These are phyloP conservation scores for Ctenoplectra terminalis DNA, from an alignment of 1,140 invertebrate species.

Conservation along the genomic window DNA sequence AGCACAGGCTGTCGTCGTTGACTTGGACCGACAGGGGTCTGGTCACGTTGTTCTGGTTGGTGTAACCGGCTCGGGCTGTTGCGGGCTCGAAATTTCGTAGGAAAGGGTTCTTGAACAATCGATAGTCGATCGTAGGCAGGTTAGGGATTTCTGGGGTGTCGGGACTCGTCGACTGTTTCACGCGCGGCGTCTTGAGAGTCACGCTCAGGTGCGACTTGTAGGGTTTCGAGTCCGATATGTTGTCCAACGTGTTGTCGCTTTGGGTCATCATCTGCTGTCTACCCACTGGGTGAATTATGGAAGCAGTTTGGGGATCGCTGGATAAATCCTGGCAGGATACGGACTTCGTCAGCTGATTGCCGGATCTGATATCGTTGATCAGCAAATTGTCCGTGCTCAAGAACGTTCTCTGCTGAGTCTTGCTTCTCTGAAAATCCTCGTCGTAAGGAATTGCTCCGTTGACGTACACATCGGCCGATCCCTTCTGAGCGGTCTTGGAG, in stretches of 20 bases:
- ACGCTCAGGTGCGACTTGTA: constrained; percentile 74
- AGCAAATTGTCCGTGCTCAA: constrained; percentile 69
- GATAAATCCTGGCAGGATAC: constrained; percentile 77
- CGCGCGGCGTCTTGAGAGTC: constrained; percentile 64
- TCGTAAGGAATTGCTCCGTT: constrained; percentile 67
- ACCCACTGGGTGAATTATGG: constrained; percentile 30
- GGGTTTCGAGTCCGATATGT: constrained; percentile 49
- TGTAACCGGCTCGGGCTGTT: constrained; percentile 36
- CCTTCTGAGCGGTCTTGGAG: constrained; percentile 68
- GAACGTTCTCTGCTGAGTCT: constrained; percentile 58
- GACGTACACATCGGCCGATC: constrained; percentile 74
- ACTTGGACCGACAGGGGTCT: constrained; percentile 72
- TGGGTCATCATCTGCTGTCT: constrained; percentile 63
- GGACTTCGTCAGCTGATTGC: constrained; percentile 70
- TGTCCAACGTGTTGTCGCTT: constrained; percentile 76
- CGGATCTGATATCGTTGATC: constrained; percentile 22
- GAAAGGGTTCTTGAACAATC: constrained; percentile 76
- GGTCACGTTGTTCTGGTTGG: constrained; percentile 43
- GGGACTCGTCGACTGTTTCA: constrained; percentile 58
- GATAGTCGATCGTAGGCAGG: constrained; percentile 72
- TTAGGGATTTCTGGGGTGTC: constrained; percentile 74
- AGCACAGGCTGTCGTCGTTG: constrained; percentile 57
- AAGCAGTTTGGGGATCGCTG: constrained; percentile 49
- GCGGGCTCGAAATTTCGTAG: constrained; percentile 73
- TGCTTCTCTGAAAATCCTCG: not conserved